phyloP scores from a whole-genome alignment of 2,797 vertebrate species.

The Kryptolebias ocellatus region DNA sequence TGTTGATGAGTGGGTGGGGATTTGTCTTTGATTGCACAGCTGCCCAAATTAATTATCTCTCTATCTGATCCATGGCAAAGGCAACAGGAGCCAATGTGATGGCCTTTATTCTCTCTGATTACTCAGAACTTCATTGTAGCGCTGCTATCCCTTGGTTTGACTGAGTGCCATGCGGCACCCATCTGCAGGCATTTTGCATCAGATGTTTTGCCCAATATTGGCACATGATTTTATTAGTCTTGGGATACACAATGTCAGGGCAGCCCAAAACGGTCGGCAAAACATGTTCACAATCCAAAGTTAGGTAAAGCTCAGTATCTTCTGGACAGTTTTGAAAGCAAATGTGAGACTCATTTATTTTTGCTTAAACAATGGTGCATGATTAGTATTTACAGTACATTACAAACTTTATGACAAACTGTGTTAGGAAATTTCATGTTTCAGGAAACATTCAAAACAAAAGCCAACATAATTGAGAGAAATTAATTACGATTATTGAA shows the following conservation, averaged over 20 bases:
- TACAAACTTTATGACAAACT: neutral
- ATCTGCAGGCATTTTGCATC: slow-evolving; percentile 37
- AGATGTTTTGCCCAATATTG: neutral
- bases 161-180: slow-evolving; percentile 9
- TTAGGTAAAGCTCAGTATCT: too few relatives aligned
- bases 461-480: neutral
- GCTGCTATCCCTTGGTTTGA: slow-evolving; percentile 37
- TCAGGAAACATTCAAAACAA: neutral
- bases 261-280: neutral
- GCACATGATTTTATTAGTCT: slow-evolving; percentile 9
- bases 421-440: too few relatives aligned
- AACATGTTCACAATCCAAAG: neutral
- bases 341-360: too few relatives aligned
- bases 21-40: slow-evolving; percentile 66
- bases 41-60: slow-evolving; percentile 67
- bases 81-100: slow-evolving; percentile 55
- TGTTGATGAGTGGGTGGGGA: slow-evolving; percentile 22
- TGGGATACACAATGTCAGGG: slow-evolving; percentile 7
- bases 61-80: slow-evolving; percentile 63
- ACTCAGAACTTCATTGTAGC: slow-evolving; percentile 53
- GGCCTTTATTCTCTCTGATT: slow-evolving; percentile 56
- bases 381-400: slow-evolving; percentile 1
- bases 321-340: too few relatives aligned
- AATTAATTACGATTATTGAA: neutral
- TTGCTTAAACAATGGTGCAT: neutral